Base-by-base conservation (phyloP, 2,888 invertebrate species). In the Sinotaia quadrata region DNA sequence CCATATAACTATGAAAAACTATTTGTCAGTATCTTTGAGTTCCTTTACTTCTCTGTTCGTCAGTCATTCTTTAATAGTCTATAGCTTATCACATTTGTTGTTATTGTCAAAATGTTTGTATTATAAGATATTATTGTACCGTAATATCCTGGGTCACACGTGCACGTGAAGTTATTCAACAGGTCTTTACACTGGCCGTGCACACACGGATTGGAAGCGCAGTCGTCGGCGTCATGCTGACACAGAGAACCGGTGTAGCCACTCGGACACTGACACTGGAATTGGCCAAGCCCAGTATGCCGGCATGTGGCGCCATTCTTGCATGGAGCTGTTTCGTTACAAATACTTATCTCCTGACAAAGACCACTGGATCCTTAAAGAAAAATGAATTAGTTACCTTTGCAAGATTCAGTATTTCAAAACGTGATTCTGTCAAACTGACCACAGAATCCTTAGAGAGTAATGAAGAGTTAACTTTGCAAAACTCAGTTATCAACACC, bases 121-220 rank as follows among this genome's bases (percentile, higher is more conserved):
- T n/a, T n/a, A n/a, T n/a, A n/a, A n/a, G n/a, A n/a, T n/a, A n/a
- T n/a, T n/a, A n/a, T n/a, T n/a, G n/a, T n/a, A 51, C 67, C 67
- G 24, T 58, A 27, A 41, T 31, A 67, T 29, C 67, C 67, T 31
- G 31, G 24, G 7, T 67, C 54, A 31, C 67, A 67, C 31, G 33
- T 24, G 27, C 67, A 67, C 21, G 51, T 67, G 60, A 36, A 67
- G 29, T 31, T 27, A 12, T 60, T 52, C 7, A 67, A 37, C 18
- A 24, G 37, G 33, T 67, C 60, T 4, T 15, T 15, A 41, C 67
- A 67, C 29, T 21, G 27, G 24, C 67, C 68, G 2, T 56, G 27
- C 10, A 29, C 61, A 49, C 68, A 68, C 10, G 68, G 61, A 41
- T 47, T 56, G 31, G 52, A 18, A 15, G 18, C 37, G 57, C 68